These are phyloP conservation scores for Hirudinaria manillensis DNA, from an alignment of 2,888 invertebrate species.

Conservation along the genomic window DNA sequence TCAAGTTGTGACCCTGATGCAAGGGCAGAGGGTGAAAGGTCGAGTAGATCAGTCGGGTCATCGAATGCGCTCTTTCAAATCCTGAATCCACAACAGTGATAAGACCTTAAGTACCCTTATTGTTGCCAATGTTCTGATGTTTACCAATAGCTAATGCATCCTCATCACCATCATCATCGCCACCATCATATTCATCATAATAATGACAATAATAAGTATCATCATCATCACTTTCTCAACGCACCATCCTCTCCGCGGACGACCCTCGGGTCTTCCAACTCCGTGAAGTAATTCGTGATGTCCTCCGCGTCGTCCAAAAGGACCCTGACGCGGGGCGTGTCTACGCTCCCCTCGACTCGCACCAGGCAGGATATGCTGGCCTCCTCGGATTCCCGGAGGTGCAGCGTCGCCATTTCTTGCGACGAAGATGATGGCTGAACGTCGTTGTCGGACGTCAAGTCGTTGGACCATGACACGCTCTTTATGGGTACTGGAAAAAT, in stretches of 20 bases:
- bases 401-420: not conserved
- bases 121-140: not conserved
- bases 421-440: not conserved
- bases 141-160: not conserved
- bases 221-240: not conserved
- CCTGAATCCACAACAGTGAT: not conserved
- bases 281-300: slow-evolving; percentile 4
- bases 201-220: not conserved
- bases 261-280: not conserved
- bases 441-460: not conserved
- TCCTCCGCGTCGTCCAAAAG: not conserved
- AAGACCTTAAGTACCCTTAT: not conserved
- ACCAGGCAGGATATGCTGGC: not conserved
- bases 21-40: not conserved
- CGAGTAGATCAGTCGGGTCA: not conserved
- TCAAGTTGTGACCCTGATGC: not conserved
- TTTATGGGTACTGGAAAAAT: not conserved
- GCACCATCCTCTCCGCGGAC: not conserved
- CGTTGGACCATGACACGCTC: not conserved
- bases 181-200: not conserved
- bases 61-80: not conserved
- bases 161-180: not conserved
- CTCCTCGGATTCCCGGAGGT: not conserved
- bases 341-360: not conserved
- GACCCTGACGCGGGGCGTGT: not conserved